Percentiles rank a stretch among this genome's conserved stretches.
Conservation (phyloP, 1,140 invertebrate genomes). For the Heliconius melpomene region DNA sequence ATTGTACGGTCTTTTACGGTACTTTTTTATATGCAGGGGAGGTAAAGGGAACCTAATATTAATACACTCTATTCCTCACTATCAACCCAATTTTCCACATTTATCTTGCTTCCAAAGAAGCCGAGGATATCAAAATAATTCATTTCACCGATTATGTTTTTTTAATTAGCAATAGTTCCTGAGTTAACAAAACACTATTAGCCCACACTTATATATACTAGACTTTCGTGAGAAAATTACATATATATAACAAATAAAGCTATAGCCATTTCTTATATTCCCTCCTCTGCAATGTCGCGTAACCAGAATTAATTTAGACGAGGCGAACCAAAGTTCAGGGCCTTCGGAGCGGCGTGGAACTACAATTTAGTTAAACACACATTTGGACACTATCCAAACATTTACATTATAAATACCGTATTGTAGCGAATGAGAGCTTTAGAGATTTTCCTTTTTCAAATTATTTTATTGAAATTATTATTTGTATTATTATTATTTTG, state of each 20-base stretch:
- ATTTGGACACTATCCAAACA: slow-evolving; percentile 38
- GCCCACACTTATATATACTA: too few species aligned
- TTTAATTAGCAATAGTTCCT: too few species aligned
- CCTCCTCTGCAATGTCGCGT: slow-evolving; percentile 24
- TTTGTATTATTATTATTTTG: not conserved
- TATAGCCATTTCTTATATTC: slow-evolving; percentile 17
- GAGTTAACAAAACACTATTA: too few species aligned
- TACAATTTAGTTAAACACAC: slow-evolving; percentile 40
- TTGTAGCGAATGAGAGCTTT: slow-evolving; percentile 19
- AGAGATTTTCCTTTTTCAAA: not conserved
- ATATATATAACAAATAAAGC: not conserved
- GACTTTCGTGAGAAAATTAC: not conserved
- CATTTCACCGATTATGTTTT: too few species aligned
- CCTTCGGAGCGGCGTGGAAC: slow-evolving; percentile 36
- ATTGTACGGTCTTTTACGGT: too few species aligned
- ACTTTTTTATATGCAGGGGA: too few species aligned
- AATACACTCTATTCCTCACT: too few species aligned
- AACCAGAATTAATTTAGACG: slow-evolving; percentile 44
- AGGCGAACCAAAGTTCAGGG: slow-evolving; percentile 39
- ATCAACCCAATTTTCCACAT: too few species aligned
- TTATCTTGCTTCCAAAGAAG: too few species aligned
- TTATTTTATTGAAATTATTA: not conserved
- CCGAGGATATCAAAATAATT: too few species aligned
- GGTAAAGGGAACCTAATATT: too few species aligned
- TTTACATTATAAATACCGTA: slow-evolving; percentile 37